Evolutionary conservation across 2,113 vertebrate genomes (phyloP).

Genomic region (Entelurus aequoreus): DNA sequence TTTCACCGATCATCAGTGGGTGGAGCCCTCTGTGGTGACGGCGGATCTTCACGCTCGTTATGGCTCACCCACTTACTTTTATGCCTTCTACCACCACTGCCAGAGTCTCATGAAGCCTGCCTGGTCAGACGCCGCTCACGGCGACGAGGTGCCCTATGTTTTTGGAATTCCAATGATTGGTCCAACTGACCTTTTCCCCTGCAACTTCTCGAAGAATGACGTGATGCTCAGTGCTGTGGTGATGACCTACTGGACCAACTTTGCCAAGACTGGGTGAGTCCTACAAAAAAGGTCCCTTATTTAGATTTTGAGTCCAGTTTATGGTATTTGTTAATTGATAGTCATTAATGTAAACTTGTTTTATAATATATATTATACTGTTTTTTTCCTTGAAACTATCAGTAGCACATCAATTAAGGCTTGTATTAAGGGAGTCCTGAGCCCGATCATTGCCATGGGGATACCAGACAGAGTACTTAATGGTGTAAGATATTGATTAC

Average conservation of each 20-base stretch:
- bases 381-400: too few species aligned
- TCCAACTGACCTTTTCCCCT: slow-evolving; percentile 95
- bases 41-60: slow-evolving; percentile 96
- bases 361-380: too few species aligned
- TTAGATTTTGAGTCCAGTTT: too few species aligned
- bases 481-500: too few species aligned
- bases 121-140: slow-evolving; percentile 96
- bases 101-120: slow-evolving; percentile 99
- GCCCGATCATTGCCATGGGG: too few species aligned
- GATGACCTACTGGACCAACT: slow-evolving; percentile 99
- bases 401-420: too few species aligned
- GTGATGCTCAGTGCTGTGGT: slow-evolving; percentile 98
- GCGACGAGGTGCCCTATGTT: slow-evolving; percentile 96
- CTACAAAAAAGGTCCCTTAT: neutral
- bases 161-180: slow-evolving; percentile 98
- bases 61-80: slow-evolving; percentile 96
- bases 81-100: slow-evolving; percentile 99
- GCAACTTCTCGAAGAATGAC: slow-evolving; percentile 98
- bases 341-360: too few species aligned
- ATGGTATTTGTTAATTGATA: too few species aligned
- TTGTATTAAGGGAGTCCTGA: too few species aligned
- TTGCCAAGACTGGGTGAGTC: slow-evolving; percentile 97
- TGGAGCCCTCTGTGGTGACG: slow-evolving; percentile 94
- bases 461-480: too few species aligned
- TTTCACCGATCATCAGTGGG: slow-evolving; percentile 99